phyloP scores from a whole-genome alignment of 2,888 invertebrate species.

The Mimumesa dahlbomi region DNA sequence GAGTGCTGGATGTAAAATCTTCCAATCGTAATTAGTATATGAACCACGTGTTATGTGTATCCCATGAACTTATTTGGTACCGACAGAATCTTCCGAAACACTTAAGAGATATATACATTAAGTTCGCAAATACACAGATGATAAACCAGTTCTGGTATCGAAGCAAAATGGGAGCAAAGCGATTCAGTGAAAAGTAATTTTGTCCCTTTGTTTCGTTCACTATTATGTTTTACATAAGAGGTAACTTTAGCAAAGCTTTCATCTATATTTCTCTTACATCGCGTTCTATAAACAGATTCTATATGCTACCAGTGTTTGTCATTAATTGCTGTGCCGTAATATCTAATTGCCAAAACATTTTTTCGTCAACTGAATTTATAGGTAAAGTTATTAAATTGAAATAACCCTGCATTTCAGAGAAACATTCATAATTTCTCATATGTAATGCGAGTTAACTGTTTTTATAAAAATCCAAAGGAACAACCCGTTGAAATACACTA shows the following conservation, averaged over 20 bases:
- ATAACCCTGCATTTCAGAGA: too few species aligned
- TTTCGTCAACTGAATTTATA: too few species aligned
- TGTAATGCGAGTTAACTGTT: too few species aligned
- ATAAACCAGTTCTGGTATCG: too few species aligned
- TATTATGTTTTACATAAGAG: slow-evolving; percentile 2
- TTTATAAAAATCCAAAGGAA: too few species aligned
- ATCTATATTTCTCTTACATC: not conserved
- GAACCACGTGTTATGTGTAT: not conserved
- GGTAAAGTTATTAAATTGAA: too few species aligned
- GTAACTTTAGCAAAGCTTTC: not conserved
- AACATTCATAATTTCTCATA: too few species aligned
- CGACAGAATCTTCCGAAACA: not conserved
- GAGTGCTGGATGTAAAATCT: not conserved
- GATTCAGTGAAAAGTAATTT: slow-evolving; percentile 21
- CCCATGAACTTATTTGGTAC: not conserved
- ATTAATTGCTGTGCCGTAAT: not conserved
- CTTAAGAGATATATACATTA: too few species aligned
- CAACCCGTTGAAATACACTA: too few species aligned
- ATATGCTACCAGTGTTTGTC: not conserved
- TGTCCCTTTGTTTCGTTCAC: not conserved
- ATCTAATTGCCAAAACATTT: too few species aligned
- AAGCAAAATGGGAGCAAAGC: slow-evolving; percentile 3
- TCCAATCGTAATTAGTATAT: not conserved
- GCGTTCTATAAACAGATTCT: not conserved
- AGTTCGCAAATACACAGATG: too few species aligned